These are phyloP conservation scores for Carcharodon carcharias DNA, from an alignment of 2,797 vertebrate species.

Conservation along the genomic window DNA sequence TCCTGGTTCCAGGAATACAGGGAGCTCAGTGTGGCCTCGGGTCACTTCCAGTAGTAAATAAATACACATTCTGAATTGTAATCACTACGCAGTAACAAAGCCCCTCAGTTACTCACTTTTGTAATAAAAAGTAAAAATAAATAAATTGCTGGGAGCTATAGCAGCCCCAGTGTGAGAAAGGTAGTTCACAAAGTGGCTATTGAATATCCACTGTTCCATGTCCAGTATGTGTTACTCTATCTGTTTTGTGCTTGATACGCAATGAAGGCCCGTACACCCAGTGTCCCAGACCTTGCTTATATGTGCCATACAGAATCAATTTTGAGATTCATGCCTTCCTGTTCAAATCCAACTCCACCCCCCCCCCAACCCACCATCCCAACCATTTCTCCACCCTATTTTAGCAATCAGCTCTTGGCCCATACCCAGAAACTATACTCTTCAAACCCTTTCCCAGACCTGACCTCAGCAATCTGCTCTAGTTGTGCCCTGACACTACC, in stretches of 20 bases:
- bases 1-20: neutral
- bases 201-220: neutral
- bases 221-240: neutral
- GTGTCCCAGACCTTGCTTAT: neutral
- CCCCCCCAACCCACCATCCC: neutral
- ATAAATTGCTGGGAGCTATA: neutral
- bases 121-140: conserved; percentile 9
- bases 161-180: neutral
- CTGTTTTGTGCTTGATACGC: neutral
- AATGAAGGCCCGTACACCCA: neutral
- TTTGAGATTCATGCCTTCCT: neutral
- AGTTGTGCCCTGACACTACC: neutral
- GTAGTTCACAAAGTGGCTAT: neutral
- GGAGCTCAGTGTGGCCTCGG: neutral
- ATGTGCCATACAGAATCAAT: neutral
- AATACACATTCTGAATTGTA: neutral
- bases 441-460: neutral
- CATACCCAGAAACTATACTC: neutral
- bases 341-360: neutral
- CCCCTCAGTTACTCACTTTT: neutral
- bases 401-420: neutral
- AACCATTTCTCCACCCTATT: neutral
- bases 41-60: neutral
- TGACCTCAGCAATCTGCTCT: neutral
- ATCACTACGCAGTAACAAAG: neutral